Conservation (phyloP, 1,140 invertebrate species). For the Piezodorus guildinii region DNA sequence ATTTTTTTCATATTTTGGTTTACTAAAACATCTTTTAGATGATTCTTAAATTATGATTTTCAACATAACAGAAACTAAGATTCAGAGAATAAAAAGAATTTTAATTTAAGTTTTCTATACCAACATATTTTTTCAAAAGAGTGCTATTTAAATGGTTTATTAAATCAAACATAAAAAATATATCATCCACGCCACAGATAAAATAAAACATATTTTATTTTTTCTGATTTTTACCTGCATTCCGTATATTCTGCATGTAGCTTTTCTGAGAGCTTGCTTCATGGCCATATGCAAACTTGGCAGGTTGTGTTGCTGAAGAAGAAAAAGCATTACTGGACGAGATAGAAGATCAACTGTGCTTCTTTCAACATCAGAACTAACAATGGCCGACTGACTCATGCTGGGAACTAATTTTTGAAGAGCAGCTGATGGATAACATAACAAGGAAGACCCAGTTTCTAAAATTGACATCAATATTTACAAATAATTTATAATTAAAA, state of each 20-base stretch:
- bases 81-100: too few relatives aligned
- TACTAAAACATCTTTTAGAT: too few relatives aligned
- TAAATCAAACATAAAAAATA: too few relatives aligned
- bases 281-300: conserved; percentile 67
- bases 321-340: conserved; percentile 69
- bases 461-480: background rate
- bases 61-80: too few relatives aligned
- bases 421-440: conserved; percentile 71
- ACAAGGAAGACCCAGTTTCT: conserved; percentile 57
- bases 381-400: conserved; percentile 43
- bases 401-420: conserved; percentile 57
- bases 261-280: conserved; percentile 67
- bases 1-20: too few relatives aligned
- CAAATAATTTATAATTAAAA: background rate
- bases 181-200: too few relatives aligned
- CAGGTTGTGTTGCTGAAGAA: conserved; percentile 75
- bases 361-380: conserved; percentile 33
- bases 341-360: conserved; percentile 39
- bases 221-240: conserved; percentile 45
- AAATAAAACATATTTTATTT: too few relatives aligned
- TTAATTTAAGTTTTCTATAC: too few relatives aligned
- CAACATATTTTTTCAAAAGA: too few relatives aligned
- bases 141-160: too few relatives aligned
- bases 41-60: too few relatives aligned
- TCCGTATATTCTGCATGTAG: conserved; percentile 75